Base-by-base conservation (phyloP, 2,888 invertebrate genomes). In the Disparrhopalites patrizii region DNA sequence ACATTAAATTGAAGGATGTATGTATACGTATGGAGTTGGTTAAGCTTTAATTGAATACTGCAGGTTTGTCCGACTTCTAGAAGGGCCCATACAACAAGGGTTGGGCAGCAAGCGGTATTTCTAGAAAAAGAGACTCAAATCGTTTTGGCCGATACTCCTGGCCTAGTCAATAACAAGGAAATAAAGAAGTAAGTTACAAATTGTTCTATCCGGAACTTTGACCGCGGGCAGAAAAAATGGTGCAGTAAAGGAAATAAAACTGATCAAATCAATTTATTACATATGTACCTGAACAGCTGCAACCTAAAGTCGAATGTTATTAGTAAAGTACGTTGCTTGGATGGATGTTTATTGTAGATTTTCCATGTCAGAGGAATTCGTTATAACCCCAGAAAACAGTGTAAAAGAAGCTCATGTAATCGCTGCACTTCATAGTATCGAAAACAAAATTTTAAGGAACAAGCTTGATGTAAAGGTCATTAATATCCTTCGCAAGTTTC, bases 101-200 rank as follows among this genome's bases (percentile, higher is more conserved):
- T 83, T 70, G 84, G 87, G 71, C 84, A 87, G 2, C 82, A 85
- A 75, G 93, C 90, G 2, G 85, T 94, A 75, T 85, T 85, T 75
- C 87, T 85, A 43, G 81, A 86, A 69, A 85, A 84, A n/a, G 82
- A 89, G 68, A 88, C 90, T 1, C 98, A 98, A 81, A 84, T 98
- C 40, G 85, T 95, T 36, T 91, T 97, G 77, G 82, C 93, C 30
- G 98, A 98, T 77, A 96, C 96, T 3, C 98, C 98, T 1, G 98
- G 98, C 28, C 80, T 96, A 36, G 87, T 94, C 0, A 85, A 86
- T 25, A 80, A 82, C 47, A 81, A 81, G 38, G 90, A 93, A 78
- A 80, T 83, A 69, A 85, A 85, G 77, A 87, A 82, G 89, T 89
- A 80, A 79, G 75, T 58, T 8, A 47, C n/a, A n/a, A n/a, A n/a